phyloP scores from a whole-genome alignment of 2,113 vertebrate genomes.

The Notechis scutatus region DNA sequence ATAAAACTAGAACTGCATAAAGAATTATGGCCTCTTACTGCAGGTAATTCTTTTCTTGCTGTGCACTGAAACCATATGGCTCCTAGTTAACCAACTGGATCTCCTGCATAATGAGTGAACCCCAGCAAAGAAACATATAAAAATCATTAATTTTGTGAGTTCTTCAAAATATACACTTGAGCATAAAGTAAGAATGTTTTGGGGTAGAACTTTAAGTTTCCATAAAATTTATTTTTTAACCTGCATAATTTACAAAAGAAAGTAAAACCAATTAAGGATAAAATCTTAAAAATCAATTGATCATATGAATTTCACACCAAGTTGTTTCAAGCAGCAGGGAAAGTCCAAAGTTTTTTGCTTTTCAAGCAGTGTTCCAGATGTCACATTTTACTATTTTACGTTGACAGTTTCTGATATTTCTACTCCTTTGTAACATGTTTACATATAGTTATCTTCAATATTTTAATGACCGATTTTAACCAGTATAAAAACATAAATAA shows the following conservation, averaged over 20 bases:
- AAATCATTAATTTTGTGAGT: background rate
- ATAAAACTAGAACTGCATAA: background rate
- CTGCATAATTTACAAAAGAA: background rate
- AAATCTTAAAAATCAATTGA: background rate
- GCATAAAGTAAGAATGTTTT: background rate
- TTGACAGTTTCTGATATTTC: background rate
- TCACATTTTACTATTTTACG: background rate
- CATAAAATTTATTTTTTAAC: background rate
- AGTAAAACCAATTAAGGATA: background rate
- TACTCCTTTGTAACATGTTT: background rate
- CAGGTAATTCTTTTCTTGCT: background rate
- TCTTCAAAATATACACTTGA: background rate
- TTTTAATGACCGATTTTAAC: constrained; percentile 1
- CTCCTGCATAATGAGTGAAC: background rate
- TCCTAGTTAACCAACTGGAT: background rate
- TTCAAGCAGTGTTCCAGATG: background rate
- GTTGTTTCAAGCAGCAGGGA: background rate
- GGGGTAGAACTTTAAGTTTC: background rate
- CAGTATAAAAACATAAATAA: constrained; percentile 1
- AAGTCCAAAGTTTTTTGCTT: background rate
- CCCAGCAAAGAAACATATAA: background rate
- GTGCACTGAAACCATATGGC: background rate
- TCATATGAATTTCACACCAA: background rate
- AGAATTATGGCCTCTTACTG: background rate
- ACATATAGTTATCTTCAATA: background rate